These are phyloP conservation scores for Colletes gigas DNA, from an alignment of 1,140 invertebrate species.

Conservation along the genomic window DNA sequence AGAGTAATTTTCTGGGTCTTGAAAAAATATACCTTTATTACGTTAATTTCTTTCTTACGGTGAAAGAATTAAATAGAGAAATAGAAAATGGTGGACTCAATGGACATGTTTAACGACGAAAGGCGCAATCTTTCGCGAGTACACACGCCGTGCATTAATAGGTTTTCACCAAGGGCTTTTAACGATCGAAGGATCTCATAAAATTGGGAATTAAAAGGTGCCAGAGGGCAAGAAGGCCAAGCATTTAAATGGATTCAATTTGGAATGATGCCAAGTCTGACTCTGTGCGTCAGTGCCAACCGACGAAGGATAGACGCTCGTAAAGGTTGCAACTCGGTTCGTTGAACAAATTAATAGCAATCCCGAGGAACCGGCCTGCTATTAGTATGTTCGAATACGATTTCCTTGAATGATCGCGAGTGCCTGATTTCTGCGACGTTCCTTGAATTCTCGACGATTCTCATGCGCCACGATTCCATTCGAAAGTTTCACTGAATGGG, in stretches of 20 bases:
- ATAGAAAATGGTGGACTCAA: no score
- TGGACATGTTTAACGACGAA: no score
- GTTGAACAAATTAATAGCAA: constrained; percentile 51
- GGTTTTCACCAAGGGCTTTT: constrained; percentile 24
- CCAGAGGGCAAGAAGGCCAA: constrained; percentile 29
- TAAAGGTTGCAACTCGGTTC: constrained; percentile 45
- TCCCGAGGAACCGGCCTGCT: constrained; percentile 29
- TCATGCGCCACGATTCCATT: background rate
- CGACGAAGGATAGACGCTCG: constrained; percentile 33
- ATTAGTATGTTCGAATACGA: constrained; percentile 40
- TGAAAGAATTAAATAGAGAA: no score
- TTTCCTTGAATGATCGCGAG: constrained; percentile 30
- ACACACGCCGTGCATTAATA: constrained; percentile 11
- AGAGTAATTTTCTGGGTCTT: no score
- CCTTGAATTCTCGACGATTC: background rate
- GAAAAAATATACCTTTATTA: no score
- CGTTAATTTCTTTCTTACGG: no score
- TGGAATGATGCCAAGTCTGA: constrained; percentile 41
- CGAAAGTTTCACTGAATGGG: background rate
- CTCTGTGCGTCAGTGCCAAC: constrained; percentile 21
- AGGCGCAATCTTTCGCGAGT: background rate
- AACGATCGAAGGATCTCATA: constrained; percentile 42
- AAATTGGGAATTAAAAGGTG: constrained; percentile 53
- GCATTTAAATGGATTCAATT: constrained; percentile 58
- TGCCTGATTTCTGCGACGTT: background rate